Base-by-base conservation (phyloP, 2,113 vertebrate genomes). In the Gymnogyps californianus region DNA sequence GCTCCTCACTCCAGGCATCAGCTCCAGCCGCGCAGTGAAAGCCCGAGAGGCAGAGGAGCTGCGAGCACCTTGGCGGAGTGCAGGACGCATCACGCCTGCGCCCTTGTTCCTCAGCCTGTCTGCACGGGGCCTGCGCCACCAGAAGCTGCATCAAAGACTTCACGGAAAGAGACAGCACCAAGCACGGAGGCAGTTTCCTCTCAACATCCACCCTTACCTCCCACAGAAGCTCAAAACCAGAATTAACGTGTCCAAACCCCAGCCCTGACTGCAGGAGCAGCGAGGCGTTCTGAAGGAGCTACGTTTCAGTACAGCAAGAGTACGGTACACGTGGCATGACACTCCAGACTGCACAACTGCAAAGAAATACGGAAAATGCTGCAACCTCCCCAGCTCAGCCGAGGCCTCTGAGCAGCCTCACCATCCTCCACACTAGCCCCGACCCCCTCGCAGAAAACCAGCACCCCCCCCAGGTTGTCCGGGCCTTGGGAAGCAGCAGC, bases 351-450 rank as follows among this genome's bases (percentile, higher is more conserved):
- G 59, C 74, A 9, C 29, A 7, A 15, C 67, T 3, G 21, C 58
- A 21, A 26, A 8, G 59, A 38, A 61, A 83, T 6, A 4, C 1
- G 2, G 83, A 62, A 64, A 64, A 31, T 1, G 7, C 81, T 1
- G 13, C 1, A 7, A 4, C 52, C 44, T 10, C 52, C 62, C 58
- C 47, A 14, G 44, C 59, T 20, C n/a, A 7, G 21, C 10, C 6
- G 4, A 51, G 66, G 25, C 24, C 31, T 32, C 40, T 3, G 7
- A 32, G 65, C 89, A 32, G 75, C 80, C 62, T 9, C 13, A 0
- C 44, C 67, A 4, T 0, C 72, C 55, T 13, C 32, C 28, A 2
- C 12, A 0, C 4, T 3, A 52, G 26, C 32, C 66, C 70, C 1
- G 21, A 4, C 18, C 12, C 31, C 58, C 67, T 31, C 32, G 12